Conservation (phyloP, 2,797 vertebrate genomes). For the Bovichtus variegatus region DNA sequence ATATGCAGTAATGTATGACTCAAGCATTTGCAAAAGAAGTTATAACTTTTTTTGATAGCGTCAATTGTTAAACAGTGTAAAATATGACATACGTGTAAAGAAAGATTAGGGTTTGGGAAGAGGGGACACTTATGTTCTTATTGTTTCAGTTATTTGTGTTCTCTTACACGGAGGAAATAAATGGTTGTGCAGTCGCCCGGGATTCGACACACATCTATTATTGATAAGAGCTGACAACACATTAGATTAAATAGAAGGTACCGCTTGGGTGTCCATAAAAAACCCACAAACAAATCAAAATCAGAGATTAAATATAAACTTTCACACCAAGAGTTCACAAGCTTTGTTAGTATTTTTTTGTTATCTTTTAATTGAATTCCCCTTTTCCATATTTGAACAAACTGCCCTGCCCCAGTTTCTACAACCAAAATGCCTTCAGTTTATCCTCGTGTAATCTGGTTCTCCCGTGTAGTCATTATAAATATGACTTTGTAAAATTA, state of each 20-base stretch:
- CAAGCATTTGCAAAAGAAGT: slow-evolving; percentile 1
- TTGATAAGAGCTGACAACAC: slow-evolving; percentile 16
- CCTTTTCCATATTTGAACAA: slow-evolving; percentile 44
- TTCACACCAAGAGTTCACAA: slow-evolving; percentile 42
- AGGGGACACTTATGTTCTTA: slow-evolving; percentile 12
- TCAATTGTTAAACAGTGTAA: not conserved
- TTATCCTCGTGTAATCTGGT: slow-evolving; percentile 69
- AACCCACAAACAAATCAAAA: slow-evolving; percentile 16
- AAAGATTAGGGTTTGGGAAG: not conserved
- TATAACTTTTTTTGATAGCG: slow-evolving; percentile 1
- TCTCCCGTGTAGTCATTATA: slow-evolving; percentile 59
- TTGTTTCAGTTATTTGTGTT: slow-evolving; percentile 6
- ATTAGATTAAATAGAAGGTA: not conserved
- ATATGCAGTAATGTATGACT: not conserved
- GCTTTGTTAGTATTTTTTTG: not conserved
- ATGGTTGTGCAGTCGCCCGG: not conserved
- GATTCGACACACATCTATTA: not conserved
- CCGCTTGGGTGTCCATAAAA: not conserved
- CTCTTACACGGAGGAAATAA: slow-evolving; percentile 10
- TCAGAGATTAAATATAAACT: slow-evolving; percentile 23
- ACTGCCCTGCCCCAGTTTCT: slow-evolving; percentile 59
- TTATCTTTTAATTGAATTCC: slow-evolving; percentile 40
- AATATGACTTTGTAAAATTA: slow-evolving; percentile 52
- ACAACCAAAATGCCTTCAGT: slow-evolving; percentile 82
- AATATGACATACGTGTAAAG: slow-evolving; percentile 5